phyloP scores from a whole-genome alignment of 2,888 invertebrate genomes.

The Metallyticus violacea region DNA sequence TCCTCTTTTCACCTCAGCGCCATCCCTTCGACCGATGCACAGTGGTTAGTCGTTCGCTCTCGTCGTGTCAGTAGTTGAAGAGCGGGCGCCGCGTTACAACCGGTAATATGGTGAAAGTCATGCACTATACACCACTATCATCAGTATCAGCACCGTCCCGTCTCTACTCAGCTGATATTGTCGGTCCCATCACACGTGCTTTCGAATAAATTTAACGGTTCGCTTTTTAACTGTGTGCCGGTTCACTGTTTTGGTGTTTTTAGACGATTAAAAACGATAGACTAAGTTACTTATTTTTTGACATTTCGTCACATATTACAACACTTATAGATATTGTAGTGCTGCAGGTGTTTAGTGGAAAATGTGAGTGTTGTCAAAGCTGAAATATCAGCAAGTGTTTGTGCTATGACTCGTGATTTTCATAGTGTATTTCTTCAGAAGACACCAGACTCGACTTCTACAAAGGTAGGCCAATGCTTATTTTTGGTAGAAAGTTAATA shows the following conservation, averaged over 20 bases:
- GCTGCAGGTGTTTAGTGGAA: not conserved
- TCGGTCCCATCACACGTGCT: not conserved
- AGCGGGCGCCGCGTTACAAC: not conserved
- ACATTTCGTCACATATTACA: not conserved
- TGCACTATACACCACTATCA: not conserved
- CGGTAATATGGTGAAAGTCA: not conserved
- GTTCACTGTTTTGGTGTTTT: not conserved
- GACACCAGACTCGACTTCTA: not conserved
- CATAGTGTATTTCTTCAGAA: not conserved
- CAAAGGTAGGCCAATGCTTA: not conserved
- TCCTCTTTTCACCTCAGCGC: not conserved
- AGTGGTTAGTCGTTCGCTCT: not conserved
- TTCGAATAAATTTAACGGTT: not conserved
- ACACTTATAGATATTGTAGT: not conserved
- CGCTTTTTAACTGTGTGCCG: not conserved
- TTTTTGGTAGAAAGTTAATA: not conserved
- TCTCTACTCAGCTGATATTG: not conserved
- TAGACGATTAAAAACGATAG: not conserved
- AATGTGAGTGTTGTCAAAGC: not conserved
- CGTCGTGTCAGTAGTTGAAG: not conserved
- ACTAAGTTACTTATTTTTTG: no score
- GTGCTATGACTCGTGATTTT: not conserved
- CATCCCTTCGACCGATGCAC: not conserved
- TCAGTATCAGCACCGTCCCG: not conserved
- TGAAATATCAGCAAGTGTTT: not conserved